These are phyloP conservation scores for Scolopax mira DNA, from an alignment of 2,113 vertebrate species.

Conservation along the genomic window DNA sequence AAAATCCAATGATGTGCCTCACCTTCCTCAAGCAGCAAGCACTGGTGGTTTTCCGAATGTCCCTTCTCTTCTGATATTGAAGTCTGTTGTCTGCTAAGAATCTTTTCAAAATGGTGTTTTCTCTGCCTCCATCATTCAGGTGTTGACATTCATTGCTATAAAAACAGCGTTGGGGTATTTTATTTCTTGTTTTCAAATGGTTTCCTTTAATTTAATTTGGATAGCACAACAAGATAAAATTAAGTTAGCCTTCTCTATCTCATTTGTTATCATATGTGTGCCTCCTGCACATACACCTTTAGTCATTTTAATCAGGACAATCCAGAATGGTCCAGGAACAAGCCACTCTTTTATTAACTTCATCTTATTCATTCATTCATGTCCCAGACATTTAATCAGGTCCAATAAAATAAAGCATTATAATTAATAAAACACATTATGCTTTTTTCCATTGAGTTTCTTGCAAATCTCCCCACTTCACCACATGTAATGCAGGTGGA, in stretches of 20 bases:
- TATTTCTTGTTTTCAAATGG: background rate
- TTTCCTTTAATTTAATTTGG: background rate
- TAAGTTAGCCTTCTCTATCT: background rate
- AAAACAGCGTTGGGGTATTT: background rate
- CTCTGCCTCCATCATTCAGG: background rate
- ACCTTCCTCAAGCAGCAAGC: background rate
- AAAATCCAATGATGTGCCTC: background rate
- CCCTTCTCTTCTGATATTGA: background rate
- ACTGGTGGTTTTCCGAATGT: background rate
- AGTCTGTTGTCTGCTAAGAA: background rate
- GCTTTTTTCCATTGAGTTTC: background rate
- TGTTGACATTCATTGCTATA: background rate
- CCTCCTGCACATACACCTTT: background rate
- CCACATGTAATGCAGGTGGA: rapidly evolving
- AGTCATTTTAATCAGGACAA: background rate
- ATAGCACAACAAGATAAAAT: background rate
- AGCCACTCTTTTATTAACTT: background rate
- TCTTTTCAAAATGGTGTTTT: background rate
- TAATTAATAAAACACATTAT: background rate
- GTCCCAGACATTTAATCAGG: background rate
- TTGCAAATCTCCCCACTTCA: background rate
- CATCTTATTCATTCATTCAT: background rate
- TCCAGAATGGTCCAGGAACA: background rate
- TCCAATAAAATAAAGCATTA: background rate
- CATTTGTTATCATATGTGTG: background rate